Evolutionary conservation across 37 sponge, comb jelly and placozoan species (phyloP).

Genomic region (Aplysina aerophoba): DNA sequence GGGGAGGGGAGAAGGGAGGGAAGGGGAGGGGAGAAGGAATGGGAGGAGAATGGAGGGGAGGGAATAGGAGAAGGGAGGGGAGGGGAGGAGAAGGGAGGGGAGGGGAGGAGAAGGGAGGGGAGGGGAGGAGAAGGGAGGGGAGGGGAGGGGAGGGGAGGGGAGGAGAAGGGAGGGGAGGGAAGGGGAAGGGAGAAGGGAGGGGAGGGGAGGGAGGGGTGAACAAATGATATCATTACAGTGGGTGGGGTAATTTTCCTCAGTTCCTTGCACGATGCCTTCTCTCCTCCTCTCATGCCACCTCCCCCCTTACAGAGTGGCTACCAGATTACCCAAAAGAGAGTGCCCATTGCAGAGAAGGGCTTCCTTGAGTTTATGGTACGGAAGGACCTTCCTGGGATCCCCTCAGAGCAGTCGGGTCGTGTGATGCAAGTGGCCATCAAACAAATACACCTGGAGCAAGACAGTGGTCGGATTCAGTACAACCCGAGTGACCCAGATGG

Average conservation of each 20-base stretch:
- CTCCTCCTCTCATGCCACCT: background rate
- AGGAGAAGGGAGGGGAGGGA: background rate
- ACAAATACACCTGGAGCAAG: conserved; percentile 73
- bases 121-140: background rate
- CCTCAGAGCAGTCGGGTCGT: background rate
- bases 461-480: conserved; percentile 53
- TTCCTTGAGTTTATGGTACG: conserved; percentile 25
- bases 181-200: background rate
- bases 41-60: background rate
- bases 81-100: background rate
- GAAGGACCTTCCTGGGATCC: background rate
- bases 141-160: background rate
- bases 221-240: too few relatives aligned
- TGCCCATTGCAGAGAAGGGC: conserved; percentile 64
- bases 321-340: conserved; percentile 74
- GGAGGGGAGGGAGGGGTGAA: background rate
- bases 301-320: conserved; percentile 48
- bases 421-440: conserved; percentile 18
- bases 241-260: too few relatives aligned
- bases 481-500: conserved; percentile 3
- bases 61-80: background rate
- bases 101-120: background rate
- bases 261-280: too few relatives aligned
- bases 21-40: background rate
- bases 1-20: background rate